phyloP scores from a whole-genome alignment of 2,113 vertebrate genomes.

The Baryphthengus martii region DNA sequence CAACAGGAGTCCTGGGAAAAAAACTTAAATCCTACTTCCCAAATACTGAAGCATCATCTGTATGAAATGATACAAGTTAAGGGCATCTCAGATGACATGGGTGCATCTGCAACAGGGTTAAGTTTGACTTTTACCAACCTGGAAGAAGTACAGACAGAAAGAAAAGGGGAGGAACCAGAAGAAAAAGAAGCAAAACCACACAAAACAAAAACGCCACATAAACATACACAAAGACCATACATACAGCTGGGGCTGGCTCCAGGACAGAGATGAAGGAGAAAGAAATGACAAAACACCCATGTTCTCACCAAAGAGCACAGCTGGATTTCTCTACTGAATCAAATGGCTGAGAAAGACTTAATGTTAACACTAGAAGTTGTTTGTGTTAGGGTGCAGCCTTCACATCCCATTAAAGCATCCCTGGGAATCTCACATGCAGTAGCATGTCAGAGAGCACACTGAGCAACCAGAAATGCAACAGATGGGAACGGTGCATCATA shows the following conservation, averaged over 20 bases:
- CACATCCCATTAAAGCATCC: not conserved
- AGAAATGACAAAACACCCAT: not conserved
- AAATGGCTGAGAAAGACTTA: not conserved
- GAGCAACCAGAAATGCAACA: constrained; percentile 18
- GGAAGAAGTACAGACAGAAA: not conserved
- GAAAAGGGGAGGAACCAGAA: not conserved
- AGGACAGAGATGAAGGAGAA: not conserved
- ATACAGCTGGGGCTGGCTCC: not conserved
- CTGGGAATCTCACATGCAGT: not conserved
- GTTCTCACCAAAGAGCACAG: not conserved
- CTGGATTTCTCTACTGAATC: not conserved
- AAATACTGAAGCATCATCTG: not conserved
- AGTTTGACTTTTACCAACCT: not conserved
- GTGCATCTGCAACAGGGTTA: not conserved
- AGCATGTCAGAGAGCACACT: not conserved
- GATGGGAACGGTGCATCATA: constrained; percentile 26
- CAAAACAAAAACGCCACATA: not conserved
- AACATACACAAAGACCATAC: not conserved
- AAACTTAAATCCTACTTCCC: not conserved
- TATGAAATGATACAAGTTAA: not conserved
- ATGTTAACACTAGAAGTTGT: not conserved
- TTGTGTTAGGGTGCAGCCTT: not conserved
- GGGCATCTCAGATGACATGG: not conserved
- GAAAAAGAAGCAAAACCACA: not conserved
- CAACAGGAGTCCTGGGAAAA: not conserved